Evolutionary conservation across 2,888 invertebrate species (phyloP).

Genomic region (Cerastis leucographa): DNA sequence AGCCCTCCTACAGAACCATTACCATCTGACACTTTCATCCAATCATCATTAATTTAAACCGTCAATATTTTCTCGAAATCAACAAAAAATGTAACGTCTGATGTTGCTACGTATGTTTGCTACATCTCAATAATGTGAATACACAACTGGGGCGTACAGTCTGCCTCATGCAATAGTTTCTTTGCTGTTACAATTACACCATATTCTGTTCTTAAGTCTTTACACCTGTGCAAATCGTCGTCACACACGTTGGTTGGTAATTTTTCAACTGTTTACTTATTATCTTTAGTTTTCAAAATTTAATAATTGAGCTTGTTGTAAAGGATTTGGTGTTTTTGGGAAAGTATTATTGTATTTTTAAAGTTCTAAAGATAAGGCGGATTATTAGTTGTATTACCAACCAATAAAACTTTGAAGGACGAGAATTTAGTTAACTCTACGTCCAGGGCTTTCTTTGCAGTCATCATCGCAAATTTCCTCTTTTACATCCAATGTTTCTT

Average conservation of each 20-base stretch:
- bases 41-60: constrained; percentile 8
- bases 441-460: not conserved
- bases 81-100: constrained; percentile 24
- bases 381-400: not conserved
- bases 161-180: constrained; percentile 58
- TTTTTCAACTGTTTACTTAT: constrained; percentile 24
- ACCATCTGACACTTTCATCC: not conserved
- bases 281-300: constrained; percentile 15
- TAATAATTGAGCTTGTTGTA: not conserved
- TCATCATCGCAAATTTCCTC: not conserved
- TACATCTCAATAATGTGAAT: constrained; percentile 44
- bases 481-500: not conserved
- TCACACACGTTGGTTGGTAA: constrained; percentile 51
- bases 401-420: not conserved
- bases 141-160: constrained; percentile 41
- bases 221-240: constrained; percentile 70
- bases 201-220: constrained; percentile 34
- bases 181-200: constrained; percentile 53
- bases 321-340: not conserved
- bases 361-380: not conserved
- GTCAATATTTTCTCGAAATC: constrained; percentile 32
- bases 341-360: not conserved
- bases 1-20: not conserved
- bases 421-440: not conserved
- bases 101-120: constrained; percentile 33